Conservation (phyloP, 2,888 invertebrate genomes). For the Brachyptera risi region DNA sequence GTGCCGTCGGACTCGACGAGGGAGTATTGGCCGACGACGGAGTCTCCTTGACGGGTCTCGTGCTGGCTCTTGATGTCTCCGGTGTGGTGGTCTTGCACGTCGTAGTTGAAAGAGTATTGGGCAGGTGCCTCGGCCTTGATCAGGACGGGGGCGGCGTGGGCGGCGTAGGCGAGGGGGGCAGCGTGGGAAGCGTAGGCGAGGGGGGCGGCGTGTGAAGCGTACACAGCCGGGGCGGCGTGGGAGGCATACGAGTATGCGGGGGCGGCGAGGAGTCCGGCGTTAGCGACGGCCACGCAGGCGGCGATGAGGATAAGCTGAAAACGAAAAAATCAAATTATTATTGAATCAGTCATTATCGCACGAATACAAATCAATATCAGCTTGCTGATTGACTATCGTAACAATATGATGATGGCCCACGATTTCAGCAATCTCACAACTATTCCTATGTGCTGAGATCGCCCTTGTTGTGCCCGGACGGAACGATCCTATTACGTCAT, state of each 20-base stretch:
- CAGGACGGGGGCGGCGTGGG: not conserved
- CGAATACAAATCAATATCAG: too few species aligned
- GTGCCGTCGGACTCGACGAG: conserved; percentile 10
- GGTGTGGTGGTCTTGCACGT: conserved; percentile 50
- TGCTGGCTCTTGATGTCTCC: conserved; percentile 46
- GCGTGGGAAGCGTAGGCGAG: not conserved
- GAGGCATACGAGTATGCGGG: not conserved
- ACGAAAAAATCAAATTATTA: too few species aligned
- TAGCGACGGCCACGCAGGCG: conserved; percentile 3
- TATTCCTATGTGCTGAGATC: too few species aligned
- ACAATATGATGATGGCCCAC: too few species aligned
- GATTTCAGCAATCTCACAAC: too few species aligned
- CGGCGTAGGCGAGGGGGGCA: not conserved
- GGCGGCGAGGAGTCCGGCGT: not conserved
- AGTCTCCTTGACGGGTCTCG: conserved; percentile 39
- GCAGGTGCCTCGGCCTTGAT: not conserved
- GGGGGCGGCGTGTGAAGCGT: not conserved
- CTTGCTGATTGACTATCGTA: too few species aligned
- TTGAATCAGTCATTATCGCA: too few species aligned
- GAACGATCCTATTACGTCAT: too few species aligned
- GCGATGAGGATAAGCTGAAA: not conserved
- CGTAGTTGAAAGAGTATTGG: conserved; percentile 50
- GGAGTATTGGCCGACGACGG: not conserved
- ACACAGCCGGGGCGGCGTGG: conserved; percentile 1
- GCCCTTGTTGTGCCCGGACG: too few species aligned